Evolutionary conservation across 53 echinoderm and acorn worm genomes (phyloP).

Genomic region (Astropecten irregularis): DNA sequence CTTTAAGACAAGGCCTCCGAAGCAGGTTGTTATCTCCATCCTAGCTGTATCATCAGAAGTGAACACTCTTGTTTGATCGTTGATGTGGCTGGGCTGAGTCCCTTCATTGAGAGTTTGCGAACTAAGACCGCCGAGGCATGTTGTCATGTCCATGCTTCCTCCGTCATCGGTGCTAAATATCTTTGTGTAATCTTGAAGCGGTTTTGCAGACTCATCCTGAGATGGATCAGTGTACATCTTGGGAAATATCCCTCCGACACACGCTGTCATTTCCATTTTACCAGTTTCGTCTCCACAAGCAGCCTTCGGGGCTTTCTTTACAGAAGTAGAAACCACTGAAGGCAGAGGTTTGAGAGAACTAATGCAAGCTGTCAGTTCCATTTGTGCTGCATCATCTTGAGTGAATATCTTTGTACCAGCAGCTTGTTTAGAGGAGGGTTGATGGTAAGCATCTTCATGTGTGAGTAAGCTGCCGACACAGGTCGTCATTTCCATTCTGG

Average conservation of each 20-base stretch:
- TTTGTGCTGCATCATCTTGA: constrained; percentile 56
- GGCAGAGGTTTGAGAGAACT: not conserved
- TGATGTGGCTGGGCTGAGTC: not conserved
- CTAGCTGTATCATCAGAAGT: constrained; percentile 11
- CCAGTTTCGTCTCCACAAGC: constrained; percentile 10
- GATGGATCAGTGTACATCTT: constrained; percentile 1
- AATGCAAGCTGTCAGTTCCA: constrained; percentile 67
- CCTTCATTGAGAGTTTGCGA: not conserved
- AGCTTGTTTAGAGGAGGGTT: not conserved
- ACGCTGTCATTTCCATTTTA: constrained; percentile 75
- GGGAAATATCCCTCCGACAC: constrained; percentile 17
- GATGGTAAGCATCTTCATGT: no score
- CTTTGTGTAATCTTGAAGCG: constrained; percentile 4
- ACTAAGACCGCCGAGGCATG: constrained; percentile 36
- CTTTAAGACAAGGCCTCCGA: constrained; percentile 17
- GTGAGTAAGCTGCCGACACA: not conserved
- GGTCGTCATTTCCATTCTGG: constrained; percentile 53
- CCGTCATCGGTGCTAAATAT: constrained; percentile 37
- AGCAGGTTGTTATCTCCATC: constrained; percentile 47
- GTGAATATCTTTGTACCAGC: not conserved
- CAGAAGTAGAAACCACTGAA: not conserved
- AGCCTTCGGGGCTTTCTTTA: not conserved
- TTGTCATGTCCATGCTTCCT: constrained; percentile 61
- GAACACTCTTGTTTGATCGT: constrained; percentile 4
- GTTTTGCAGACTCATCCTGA: not conserved